phyloP scores from a whole-genome alignment of 1,140 invertebrate genomes.

The Cotesia vestalis region DNA sequence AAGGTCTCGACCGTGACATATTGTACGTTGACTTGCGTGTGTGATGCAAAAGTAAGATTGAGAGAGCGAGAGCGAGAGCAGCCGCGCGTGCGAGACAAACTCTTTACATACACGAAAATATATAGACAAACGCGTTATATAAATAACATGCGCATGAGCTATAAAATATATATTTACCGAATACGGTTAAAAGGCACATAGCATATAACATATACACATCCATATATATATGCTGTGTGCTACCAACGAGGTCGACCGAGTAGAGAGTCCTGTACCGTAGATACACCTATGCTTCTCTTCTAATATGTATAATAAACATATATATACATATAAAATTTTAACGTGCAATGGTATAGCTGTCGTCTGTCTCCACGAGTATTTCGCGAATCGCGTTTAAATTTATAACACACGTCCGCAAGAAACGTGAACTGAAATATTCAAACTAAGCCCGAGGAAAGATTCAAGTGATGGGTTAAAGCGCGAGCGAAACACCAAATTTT shows the following conservation, averaged over 20 bases:
- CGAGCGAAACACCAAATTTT: constrained; percentile 4
- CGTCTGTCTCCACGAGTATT: constrained; percentile 23
- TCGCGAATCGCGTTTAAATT: constrained; percentile 46
- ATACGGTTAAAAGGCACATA: constrained; percentile 4
- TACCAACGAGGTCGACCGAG: constrained; percentile 7
- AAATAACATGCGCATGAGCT: constrained; percentile 9
- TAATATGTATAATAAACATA: neutral
- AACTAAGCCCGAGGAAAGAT: constrained; percentile 29
- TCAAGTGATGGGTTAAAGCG: too few species aligned
- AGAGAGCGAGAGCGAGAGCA: too few species aligned
- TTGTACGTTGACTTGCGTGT: constrained; percentile 29
- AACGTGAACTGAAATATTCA: constrained; percentile 52
- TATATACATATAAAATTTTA: constrained; percentile 16
- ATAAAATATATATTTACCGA: constrained; percentile 19
- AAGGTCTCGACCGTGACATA: constrained; percentile 45
- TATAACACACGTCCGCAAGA: constrained; percentile 46
- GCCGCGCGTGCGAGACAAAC: constrained; percentile 3
- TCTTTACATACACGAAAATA: constrained; percentile 18
- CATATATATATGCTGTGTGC: neutral
- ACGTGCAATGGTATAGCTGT: neutral
- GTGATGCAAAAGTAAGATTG: constrained; percentile 19
- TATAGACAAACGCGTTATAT: constrained; percentile 7
- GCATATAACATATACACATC: too few species aligned
- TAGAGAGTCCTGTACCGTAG: neutral
- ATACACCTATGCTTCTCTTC: constrained; percentile 2